Percentiles rank a stretch among this genome's conserved stretches.
These are phyloP conservation scores for Scaptomyza parva DNA, from an alignment of 2,888 invertebrate genomes.

Conservation along the genomic window DNA sequence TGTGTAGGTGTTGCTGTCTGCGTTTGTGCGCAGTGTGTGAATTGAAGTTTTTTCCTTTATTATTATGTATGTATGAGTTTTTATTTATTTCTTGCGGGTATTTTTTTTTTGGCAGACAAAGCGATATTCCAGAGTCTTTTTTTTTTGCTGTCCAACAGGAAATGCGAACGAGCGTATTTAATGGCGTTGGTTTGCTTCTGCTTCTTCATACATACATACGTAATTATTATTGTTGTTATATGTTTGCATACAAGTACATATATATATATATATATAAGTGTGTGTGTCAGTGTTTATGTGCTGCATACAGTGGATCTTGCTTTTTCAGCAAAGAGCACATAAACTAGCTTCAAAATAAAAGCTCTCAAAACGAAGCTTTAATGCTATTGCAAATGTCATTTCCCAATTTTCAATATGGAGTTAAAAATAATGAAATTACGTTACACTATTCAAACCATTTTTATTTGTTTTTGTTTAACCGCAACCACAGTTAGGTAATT, in stretches of 20 bases:
- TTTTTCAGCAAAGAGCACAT: constrained; percentile 25
- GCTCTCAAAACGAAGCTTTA: constrained; percentile 5
- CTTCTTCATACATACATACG: constrained; percentile 42
- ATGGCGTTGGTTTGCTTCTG: constrained; percentile 60
- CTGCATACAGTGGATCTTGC: constrained; percentile 49
- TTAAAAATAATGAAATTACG: neutral
- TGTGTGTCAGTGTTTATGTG: constrained; percentile 30
- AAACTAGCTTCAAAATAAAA: constrained; percentile 3
- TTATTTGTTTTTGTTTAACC: neutral
- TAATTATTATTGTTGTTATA: constrained; percentile 43
- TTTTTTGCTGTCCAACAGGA: constrained; percentile 68
- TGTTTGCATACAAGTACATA: constrained; percentile 13
- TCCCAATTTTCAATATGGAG: neutral
- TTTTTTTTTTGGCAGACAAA: constrained; percentile 70
- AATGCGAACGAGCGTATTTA: constrained; percentile 76
- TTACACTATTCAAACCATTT: neutral
- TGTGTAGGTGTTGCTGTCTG: constrained; percentile 46
- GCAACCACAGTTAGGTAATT: neutral
- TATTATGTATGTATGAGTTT: constrained; percentile 62
- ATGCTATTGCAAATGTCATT: constrained; percentile 22
- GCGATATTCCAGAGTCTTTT: constrained; percentile 59
- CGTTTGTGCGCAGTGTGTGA: constrained; percentile 51
- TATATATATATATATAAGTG: constrained; percentile 4
- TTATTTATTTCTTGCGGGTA: constrained; percentile 16
- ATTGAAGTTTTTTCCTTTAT: constrained; percentile 59